A percentile compares a stretch with the other conserved stretches of the same genome.
phyloP scores from a whole-genome alignment of 2,797 vertebrate genomes.

The Galagoides demidoff region DNA sequence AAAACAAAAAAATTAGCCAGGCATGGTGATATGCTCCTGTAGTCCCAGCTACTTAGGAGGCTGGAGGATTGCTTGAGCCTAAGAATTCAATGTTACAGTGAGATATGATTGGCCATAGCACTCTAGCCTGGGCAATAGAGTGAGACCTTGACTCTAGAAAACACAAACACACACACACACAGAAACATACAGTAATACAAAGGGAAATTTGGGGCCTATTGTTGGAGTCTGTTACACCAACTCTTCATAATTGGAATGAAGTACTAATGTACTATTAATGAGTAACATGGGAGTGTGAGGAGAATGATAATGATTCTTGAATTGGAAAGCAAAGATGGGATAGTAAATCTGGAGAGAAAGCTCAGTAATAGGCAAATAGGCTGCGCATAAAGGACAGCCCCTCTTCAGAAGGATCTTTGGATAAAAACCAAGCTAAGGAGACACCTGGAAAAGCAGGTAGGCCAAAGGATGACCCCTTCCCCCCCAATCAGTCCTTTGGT shows the following conservation, averaged over 20 bases:
- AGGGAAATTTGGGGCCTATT: neutral
- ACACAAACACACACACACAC: neutral
- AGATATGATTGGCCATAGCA: neutral
- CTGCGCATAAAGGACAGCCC: neutral
- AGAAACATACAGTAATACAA: neutral
- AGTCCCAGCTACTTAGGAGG: neutral
- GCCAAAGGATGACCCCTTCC: neutral
- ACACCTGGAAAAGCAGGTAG: neutral
- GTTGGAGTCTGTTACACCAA: neutral
- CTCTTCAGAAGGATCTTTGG: slow-evolving; percentile 6
- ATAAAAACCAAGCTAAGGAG: neutral
- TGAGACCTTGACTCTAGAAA: neutral
- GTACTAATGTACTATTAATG: neutral
- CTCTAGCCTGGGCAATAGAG: neutral
- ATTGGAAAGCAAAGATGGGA: slow-evolving; percentile 33
- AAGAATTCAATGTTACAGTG: neutral
- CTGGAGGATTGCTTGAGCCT: neutral
- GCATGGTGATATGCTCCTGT: neutral
- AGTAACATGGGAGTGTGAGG: neutral
- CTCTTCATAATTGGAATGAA: neutral
- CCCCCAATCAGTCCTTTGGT: neutral
- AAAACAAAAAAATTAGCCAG: neutral
- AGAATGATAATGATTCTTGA: neutral
- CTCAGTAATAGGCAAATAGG: neutral
- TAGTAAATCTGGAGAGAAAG: neutral